Evolutionary conservation across 2,113 vertebrate genomes (phyloP).

Genomic region (Pluvialis apricaria): DNA sequence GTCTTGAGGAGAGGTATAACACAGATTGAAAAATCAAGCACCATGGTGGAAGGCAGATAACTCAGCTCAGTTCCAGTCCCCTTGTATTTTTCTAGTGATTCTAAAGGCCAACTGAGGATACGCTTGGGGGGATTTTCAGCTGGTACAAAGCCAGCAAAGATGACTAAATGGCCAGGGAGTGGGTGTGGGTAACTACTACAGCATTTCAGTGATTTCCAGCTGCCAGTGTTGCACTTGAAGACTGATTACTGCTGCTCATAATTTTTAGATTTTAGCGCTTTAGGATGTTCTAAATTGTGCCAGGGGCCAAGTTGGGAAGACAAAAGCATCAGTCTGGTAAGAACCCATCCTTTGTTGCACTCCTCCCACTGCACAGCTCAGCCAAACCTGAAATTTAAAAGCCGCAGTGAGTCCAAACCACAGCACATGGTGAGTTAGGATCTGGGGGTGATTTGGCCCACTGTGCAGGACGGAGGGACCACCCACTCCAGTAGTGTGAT

Average conservation of each 20-base stretch:
- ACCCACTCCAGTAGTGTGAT: neutral
- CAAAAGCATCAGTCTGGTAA: neutral
- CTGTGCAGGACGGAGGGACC: neutral
- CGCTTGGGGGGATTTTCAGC: neutral
- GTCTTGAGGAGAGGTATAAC: neutral
- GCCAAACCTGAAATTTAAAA: constrained; percentile 19
- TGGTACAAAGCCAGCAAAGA: neutral
- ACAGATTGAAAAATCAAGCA: neutral
- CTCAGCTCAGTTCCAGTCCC: neutral
- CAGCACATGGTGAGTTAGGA: neutral
- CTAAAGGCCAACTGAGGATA: neutral
- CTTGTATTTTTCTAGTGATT: neutral
- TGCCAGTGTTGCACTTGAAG: neutral
- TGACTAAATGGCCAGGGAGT: neutral
- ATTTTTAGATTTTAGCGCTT: neutral
- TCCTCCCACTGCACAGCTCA: neutral
- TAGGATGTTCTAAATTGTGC: neutral
- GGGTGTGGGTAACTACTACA: neutral
- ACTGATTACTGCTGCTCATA: neutral
- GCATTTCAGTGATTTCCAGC: neutral
- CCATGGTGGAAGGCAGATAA: neutral
- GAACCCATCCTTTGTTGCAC: neutral
- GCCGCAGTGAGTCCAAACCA: neutral
- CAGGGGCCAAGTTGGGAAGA: neutral
- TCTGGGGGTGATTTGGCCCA: neutral